Evolutionary conservation across 2,113 vertebrate genomes (phyloP).

Genomic region (Dicaeum eximium): DNA sequence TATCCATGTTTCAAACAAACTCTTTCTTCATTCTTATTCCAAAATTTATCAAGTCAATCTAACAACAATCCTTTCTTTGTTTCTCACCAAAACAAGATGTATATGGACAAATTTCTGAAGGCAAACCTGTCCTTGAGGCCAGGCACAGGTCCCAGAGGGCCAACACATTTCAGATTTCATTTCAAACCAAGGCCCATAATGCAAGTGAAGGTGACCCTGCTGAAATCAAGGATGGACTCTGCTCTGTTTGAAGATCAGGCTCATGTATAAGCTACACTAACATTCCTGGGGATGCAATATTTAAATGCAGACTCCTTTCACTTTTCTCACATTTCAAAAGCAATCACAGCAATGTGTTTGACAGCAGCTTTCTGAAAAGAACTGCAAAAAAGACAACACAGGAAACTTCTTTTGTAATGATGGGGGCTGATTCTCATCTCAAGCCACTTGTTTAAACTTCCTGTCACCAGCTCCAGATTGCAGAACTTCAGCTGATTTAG

Average conservation of each 20-base stretch:
- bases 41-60: background rate
- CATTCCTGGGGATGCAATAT: background rate
- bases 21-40: background rate
- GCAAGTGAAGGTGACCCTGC: background rate
- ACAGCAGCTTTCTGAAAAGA: background rate
- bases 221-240: background rate
- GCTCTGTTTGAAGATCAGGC: background rate
- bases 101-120: background rate
- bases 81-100: background rate
- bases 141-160: background rate
- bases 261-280: background rate
- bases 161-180: background rate
- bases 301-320: background rate
- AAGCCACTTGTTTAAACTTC: background rate
- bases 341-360: background rate
- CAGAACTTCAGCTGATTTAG: background rate
- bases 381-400: background rate
- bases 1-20: slow-evolving; percentile 4
- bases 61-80: background rate
- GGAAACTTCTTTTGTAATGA: background rate
- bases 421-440: background rate
- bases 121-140: background rate
- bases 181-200: background rate
- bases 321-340: background rate
- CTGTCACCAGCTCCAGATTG: background rate